These are phyloP conservation scores for Thymelicus lineola DNA, from an alignment of 2,888 invertebrate genomes.

Conservation along the genomic window DNA sequence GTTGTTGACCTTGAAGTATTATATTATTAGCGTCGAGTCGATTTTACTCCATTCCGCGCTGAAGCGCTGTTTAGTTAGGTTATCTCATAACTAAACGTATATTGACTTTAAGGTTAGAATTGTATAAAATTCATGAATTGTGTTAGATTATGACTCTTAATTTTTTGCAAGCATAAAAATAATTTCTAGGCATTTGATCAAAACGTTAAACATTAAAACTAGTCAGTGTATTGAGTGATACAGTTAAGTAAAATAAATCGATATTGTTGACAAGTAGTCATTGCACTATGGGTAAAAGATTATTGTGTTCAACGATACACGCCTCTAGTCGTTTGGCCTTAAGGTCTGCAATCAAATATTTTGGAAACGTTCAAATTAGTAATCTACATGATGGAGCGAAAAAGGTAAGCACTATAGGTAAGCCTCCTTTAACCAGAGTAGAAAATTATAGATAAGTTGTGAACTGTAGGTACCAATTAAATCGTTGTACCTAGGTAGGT, in stretches of 20 bases:
- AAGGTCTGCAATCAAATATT: slow-evolving; percentile 24
- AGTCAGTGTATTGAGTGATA: background rate
- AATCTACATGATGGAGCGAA: slow-evolving; percentile 38
- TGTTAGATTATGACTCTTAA: background rate
- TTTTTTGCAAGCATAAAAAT: background rate
- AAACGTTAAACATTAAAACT: no score
- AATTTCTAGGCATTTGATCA: background rate
- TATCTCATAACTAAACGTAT: slow-evolving; percentile 1
- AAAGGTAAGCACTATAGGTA: slow-evolving; percentile 40
- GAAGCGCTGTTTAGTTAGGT: slow-evolving; percentile 15
- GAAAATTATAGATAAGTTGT: no score
- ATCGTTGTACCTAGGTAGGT: no score
- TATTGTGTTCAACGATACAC: slow-evolving; percentile 53
- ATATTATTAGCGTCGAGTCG: background rate
- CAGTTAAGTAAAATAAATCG: background rate
- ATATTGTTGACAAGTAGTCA: no score
- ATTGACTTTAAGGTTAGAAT: background rate
- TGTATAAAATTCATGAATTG: slow-evolving; percentile 5
- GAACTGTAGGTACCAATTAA: no score
- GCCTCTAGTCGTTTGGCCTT: slow-evolving; percentile 45
- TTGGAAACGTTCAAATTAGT: slow-evolving; percentile 29
- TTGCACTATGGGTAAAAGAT: slow-evolving; percentile 60
- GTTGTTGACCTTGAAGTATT: slow-evolving; percentile 9
- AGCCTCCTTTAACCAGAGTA: no score
- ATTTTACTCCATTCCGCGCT: slow-evolving; percentile 5